Conservation (phyloP, 2,797 vertebrate species). For the Delichon dasypus region DNA sequence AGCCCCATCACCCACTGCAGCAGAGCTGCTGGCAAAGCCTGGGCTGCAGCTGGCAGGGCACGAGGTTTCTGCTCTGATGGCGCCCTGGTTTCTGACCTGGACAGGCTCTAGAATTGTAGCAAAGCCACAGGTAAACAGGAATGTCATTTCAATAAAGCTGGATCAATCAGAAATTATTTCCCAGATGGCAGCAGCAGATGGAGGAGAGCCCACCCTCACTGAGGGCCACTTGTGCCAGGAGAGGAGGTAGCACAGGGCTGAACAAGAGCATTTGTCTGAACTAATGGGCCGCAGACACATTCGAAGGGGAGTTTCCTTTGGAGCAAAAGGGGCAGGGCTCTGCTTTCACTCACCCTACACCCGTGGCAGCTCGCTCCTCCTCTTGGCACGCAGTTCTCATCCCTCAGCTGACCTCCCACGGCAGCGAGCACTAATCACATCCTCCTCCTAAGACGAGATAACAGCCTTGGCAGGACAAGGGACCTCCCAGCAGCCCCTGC, state of each 20-base stretch:
- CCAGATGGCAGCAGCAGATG: neutral
- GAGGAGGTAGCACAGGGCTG: neutral
- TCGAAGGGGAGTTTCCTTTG: neutral
- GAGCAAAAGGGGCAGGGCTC: neutral
- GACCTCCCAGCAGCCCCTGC: neutral
- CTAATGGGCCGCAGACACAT: neutral
- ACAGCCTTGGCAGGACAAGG: neutral
- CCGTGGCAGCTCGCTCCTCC: neutral
- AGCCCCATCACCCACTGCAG: neutral
- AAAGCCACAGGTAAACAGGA: neutral
- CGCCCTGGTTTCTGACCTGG: neutral
- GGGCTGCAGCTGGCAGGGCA: neutral
- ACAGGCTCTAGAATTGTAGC: neutral
- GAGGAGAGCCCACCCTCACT: neutral
- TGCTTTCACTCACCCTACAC: neutral
- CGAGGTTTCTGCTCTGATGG: neutral
- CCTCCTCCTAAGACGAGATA: neutral
- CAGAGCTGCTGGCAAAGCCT: neutral
- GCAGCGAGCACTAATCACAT: constrained; percentile 18
- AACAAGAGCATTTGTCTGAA: neutral
- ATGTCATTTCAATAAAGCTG: neutral
- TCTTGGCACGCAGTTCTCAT: neutral
- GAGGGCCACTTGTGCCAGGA: neutral
- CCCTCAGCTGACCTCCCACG: neutral
- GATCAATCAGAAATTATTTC: neutral